Evolutionary conservation across 2,113 vertebrate genomes (phyloP).

Genomic region (Machaerirhynchus nigripectus): DNA sequence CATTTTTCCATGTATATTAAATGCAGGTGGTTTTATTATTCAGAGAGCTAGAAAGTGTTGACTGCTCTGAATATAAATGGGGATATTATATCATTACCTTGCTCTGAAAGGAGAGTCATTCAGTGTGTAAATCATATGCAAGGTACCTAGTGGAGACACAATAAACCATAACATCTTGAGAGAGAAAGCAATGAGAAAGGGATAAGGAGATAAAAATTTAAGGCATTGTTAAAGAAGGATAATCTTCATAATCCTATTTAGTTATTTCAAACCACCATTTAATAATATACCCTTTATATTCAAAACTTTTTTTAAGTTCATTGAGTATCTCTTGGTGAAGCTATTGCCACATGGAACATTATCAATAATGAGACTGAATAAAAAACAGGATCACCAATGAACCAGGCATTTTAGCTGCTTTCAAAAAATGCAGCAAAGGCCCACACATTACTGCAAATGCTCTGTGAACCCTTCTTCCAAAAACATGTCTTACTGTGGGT

Average conservation of each 20-base stretch:
- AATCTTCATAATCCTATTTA: constrained; percentile 78
- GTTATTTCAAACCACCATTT: constrained; percentile 69
- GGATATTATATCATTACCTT: constrained; percentile 89
- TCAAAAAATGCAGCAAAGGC: not conserved
- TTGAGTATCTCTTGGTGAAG: constrained; percentile 35
- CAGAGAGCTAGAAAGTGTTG: constrained; percentile 74
- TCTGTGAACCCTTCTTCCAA: not conserved
- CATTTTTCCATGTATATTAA: constrained; percentile 88
- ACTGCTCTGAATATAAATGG: constrained; percentile 88
- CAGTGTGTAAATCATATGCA: constrained; percentile 76
- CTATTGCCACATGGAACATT: constrained; percentile 33
- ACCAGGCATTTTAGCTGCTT: not conserved
- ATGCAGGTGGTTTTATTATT: constrained; percentile 90
- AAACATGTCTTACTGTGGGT: not conserved
- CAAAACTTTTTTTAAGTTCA: constrained; percentile 64
- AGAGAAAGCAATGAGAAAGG: constrained; percentile 77
- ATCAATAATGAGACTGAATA: constrained; percentile 27
- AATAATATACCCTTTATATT: constrained; percentile 69
- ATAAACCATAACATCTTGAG: constrained; percentile 83
- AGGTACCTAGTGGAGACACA: constrained; percentile 80
- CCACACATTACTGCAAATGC: not conserved
- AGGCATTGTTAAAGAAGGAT: constrained; percentile 76
- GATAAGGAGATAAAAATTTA: constrained; percentile 79
- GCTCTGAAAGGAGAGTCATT: constrained; percentile 82
- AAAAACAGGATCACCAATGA: not conserved